Conservation (phyloP, 2,888 invertebrate species). For the Drosophila sordidula region DNA sequence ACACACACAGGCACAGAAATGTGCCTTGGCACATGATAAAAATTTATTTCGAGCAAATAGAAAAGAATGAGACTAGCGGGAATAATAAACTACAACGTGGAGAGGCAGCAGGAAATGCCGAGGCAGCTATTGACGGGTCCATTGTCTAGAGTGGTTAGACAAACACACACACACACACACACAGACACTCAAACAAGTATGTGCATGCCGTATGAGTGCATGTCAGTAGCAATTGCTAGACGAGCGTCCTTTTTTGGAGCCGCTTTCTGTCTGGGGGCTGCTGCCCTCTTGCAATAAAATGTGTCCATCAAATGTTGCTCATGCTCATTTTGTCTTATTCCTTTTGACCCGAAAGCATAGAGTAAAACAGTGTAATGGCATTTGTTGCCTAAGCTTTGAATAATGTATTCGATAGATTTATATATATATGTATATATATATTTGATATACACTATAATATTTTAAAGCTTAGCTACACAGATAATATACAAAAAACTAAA, state of each 20-base stretch:
- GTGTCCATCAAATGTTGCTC: slow-evolving; percentile 73
- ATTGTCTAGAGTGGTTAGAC: slow-evolving; percentile 65
- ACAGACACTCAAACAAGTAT: slow-evolving; percentile 3
- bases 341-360: slow-evolving; percentile 14
- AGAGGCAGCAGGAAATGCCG: slow-evolving; percentile 58
- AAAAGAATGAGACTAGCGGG: slow-evolving; percentile 78
- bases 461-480: no score
- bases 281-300: slow-evolving; percentile 72
- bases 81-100: slow-evolving; percentile 77
- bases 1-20: slow-evolving; percentile 5
- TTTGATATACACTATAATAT: no score
- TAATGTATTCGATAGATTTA: background rate
- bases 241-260: slow-evolving; percentile 25
- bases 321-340: slow-evolving; percentile 44
- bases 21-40: slow-evolving; percentile 76
- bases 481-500: no score
- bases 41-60: slow-evolving; percentile 81
- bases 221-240: slow-evolving; percentile 40
- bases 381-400: slow-evolving; percentile 2
- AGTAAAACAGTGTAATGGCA: slow-evolving; percentile 16
- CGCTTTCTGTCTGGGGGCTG: slow-evolving; percentile 29
- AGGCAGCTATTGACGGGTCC: slow-evolving; percentile 72
- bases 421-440: background rate
- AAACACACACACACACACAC: slow-evolving; percentile 11
- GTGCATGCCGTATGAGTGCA: slow-evolving; percentile 51